A percentile compares a stretch with the other conserved stretches of the same genome.
Conservation (phyloP, 2,888 invertebrate genomes). For the Onthophagus sagittarius region DNA sequence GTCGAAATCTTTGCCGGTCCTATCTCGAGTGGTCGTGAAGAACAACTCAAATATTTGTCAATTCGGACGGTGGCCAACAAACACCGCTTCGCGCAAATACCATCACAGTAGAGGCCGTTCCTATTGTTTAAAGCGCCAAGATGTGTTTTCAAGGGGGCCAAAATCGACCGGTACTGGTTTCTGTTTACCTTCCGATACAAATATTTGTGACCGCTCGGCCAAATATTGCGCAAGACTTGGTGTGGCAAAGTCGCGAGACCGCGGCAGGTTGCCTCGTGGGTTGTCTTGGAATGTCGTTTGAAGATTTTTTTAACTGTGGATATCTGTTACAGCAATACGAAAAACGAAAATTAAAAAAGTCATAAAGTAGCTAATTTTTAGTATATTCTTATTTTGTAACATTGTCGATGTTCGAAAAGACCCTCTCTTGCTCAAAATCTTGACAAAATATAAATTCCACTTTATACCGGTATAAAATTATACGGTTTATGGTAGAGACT, state of each 20-base stretch:
- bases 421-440: constrained; percentile 1
- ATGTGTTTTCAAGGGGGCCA: constrained; percentile 1
- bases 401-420: background rate
- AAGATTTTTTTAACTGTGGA: constrained; percentile 13
- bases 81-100: constrained; percentile 21
- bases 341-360: background rate
- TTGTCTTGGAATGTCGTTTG: constrained; percentile 17
- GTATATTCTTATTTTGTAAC: background rate
- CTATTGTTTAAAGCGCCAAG: background rate
- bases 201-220: constrained; percentile 19
- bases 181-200: constrained; percentile 22
- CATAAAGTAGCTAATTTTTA: background rate
- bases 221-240: constrained; percentile 22
- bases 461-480: constrained; percentile 10
- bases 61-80: constrained; percentile 31
- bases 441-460: constrained; percentile 14
- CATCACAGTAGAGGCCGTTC: background rate
- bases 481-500: background rate
- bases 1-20: constrained; percentile 11
- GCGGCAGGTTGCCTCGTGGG: constrained; percentile 3
- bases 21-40: constrained; percentile 25
- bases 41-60: constrained; percentile 30
- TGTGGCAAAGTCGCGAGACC: background rate
- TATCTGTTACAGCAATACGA: background rate
- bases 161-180: background rate